phyloP scores from a whole-genome alignment of 1,140 invertebrate genomes.

The Ips typographus region DNA sequence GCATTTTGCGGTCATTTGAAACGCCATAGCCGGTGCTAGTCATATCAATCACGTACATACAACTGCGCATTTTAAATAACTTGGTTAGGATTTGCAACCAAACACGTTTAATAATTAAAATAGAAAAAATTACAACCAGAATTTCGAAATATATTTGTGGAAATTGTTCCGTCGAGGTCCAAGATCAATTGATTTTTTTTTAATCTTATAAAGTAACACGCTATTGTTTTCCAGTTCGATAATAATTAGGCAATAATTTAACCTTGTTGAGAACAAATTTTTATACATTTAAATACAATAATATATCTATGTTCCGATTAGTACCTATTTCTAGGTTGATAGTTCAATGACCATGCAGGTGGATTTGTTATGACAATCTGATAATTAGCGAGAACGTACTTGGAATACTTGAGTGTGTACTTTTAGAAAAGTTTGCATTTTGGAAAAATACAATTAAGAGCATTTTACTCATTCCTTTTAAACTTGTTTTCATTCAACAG shows the following conservation, averaged over 20 bases:
- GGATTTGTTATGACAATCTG: conserved; percentile 1
- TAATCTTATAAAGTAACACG: no score
- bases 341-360: conserved; percentile 8
- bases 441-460: neutral
- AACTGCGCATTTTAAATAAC: no score
- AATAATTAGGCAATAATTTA: conserved; percentile 1
- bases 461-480: no score
- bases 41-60: no score
- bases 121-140: no score
- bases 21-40: conserved; percentile 1
- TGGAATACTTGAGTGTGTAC: neutral
- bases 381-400: conserved; percentile 8
- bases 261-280: conserved; percentile 1
- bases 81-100: no score
- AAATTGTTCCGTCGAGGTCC: no score
- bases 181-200: no score
- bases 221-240: conserved; percentile 1
- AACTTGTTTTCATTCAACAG: no score
- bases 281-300: conserved; percentile 9
- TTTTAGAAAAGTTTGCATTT: neutral
- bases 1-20: conserved; percentile 19
- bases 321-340: conserved; percentile 6
- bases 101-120: no score
- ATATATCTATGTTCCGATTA: conserved; percentile 1
- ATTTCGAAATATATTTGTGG: no score